Base-by-base conservation (phyloP, 92 coral and sea anemone genomes). In the Siderastrea radians region DNA sequence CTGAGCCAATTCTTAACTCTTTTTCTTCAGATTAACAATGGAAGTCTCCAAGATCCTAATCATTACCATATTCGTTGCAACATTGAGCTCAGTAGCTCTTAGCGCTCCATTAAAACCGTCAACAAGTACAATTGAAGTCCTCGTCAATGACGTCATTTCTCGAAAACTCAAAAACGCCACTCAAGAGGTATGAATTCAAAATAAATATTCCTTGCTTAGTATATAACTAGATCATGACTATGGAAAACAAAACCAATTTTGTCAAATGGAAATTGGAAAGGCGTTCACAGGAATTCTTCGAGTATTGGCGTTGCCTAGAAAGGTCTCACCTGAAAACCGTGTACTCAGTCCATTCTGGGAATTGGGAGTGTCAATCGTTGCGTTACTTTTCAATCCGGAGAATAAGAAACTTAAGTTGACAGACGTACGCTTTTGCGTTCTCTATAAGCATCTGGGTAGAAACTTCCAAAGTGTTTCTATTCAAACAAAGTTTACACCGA, bases 131-230 rank as follows among this genome's bases (percentile, higher is more conserved):
- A n/a, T 51, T 4, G 74, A 79, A 17, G 5, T 63, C 3, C 58
- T 79, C 84, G 12, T 81, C 54, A 53, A 8, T 3, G 19, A 17
- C n/a, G 15, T 54, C 15, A 45, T 81, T 58, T 14, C 64, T 19
- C 63, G 65, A 43, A 43, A 17, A 38, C 64, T 68, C 77, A n/a
- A 75, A 43, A 81, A 68, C 61, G 86, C 86, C 57, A 81, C 86
- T 6, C 44, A 53, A 81, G 54, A 81, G 86, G 86, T 81, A 49
- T 47, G 60, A 45, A 59, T 61, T 48, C 0, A 70, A 70, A 13
- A 46, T 26, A 26, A 26, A 26, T 11, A 3, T 69, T 69, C 53
- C 47, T 70, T 13, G 3, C 47, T 46, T 70, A 2, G 6, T 67
- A 8, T 7, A 38, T 67, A 10, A 3, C 12, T 26, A 26, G 3